Evolutionary conservation across 92 coral and sea anemone genomes (phyloP), one percentile per base, ranked within the genome.

Genomic region (Porites rus): DNA sequence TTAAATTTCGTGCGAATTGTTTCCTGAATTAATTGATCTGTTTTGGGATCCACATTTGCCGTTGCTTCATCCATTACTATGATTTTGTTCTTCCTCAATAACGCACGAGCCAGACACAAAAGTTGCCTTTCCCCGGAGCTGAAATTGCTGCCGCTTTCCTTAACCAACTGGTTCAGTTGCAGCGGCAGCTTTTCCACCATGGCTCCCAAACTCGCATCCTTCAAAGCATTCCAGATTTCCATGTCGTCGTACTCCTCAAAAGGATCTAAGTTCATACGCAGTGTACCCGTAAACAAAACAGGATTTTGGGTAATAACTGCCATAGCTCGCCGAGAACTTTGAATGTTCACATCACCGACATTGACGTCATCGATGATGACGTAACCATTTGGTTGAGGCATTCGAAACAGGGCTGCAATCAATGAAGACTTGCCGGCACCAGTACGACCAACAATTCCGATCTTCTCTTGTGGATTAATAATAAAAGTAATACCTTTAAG

Each of bases 371-470:
- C 76, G 7, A 72, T 38, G 76, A 51, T 72, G 18, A 72, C 14
- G 7, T 43, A 20, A 4, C 76, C 76, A 7, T 6, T 11, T 4
- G 76, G 76, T 9, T 72, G 58, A 31, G 76, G 76, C 58, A 72
- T 72, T 54, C 31, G 31, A 28, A 28, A 28, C 31, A 28, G 31
- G 31, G 31, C 31, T 28, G 31, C 31, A 28, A 28, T 46, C 21
- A 72, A 58, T 8, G 76, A 50, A 8, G 60, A 51, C 59, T 72
- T 72, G 31, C 54, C 76, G 0, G 76, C 58, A 31, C 76, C 76
- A 17, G 76, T 72, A 12, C 76, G 76, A 12, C 76, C 76, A n/a
- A 16, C 76, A 38, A 72, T 72, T 43, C 76, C 76, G 14, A 72
- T 10, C 54, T 72, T 61, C 65, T 61, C 65, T 19, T 19, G 65